phyloP scores from a whole-genome alignment of 2,113 vertebrate genomes.

The Limnothrissa miodon region DNA sequence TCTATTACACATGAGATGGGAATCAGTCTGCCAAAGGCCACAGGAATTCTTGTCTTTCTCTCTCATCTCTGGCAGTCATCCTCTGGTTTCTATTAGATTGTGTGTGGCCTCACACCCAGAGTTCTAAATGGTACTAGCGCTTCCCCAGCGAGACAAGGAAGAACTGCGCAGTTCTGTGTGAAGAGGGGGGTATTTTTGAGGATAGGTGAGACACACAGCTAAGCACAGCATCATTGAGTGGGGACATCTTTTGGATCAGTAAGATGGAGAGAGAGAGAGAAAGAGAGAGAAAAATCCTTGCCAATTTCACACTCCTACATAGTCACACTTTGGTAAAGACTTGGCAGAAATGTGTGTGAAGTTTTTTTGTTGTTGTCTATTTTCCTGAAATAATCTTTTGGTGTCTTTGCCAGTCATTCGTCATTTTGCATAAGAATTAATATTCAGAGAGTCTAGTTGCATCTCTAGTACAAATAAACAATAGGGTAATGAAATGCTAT shows the following conservation, averaged over 20 bases:
- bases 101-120: conserved; percentile 80
- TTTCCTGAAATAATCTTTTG: not conserved
- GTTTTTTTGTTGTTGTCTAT: not conserved
- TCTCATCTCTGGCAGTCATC: conserved; percentile 79
- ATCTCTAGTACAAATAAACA: no score
- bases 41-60: conserved; percentile 86
- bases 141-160: conserved; percentile 52
- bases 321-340: not conserved
- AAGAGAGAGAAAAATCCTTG: not conserved
- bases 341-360: conserved; percentile 14
- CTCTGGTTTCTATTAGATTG: conserved; percentile 74
- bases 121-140: conserved; percentile 82
- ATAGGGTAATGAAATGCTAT: no score
- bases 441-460: no score
- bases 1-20: conserved; percentile 84
- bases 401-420: not conserved
- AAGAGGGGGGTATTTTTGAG: not conserved
- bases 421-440: not conserved
- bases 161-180: not conserved
- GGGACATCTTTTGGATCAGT: not conserved
- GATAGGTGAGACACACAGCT: not conserved
- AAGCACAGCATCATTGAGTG: not conserved
- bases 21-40: conserved; percentile 86
- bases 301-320: not conserved
- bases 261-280: not conserved